Evolutionary conservation across 92 coral and sea anemone genomes (phyloP).

Genomic region (Paragorgia papillata): DNA sequence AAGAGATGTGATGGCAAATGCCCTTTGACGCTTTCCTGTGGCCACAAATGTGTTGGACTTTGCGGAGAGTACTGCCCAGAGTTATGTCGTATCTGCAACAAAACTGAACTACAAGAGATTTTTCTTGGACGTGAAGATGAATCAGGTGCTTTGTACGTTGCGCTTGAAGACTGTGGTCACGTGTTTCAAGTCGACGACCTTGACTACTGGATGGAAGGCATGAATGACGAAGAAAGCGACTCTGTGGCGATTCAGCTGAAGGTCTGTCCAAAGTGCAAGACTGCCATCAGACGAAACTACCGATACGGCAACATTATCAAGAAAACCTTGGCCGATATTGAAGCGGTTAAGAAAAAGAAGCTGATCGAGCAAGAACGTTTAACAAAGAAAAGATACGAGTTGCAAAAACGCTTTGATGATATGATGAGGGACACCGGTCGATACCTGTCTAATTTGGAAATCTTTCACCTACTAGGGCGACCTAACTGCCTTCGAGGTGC

Average conservation of each 20-base stretch:
- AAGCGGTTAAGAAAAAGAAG: constrained; percentile 37
- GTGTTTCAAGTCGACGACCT: constrained; percentile 55
- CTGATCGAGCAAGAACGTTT: constrained; percentile 2
- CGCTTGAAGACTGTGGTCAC: constrained; percentile 71
- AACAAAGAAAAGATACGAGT: background rate
- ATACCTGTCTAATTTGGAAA: background rate
- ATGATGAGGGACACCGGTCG: background rate
- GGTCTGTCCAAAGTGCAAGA: constrained; percentile 61
- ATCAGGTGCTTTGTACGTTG: constrained; percentile 47
- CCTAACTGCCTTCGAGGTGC: background rate
- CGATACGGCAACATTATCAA: constrained; percentile 63
- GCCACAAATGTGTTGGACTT: constrained; percentile 52
- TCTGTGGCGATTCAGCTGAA: constrained; percentile 31
- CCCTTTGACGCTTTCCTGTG: constrained; percentile 47
- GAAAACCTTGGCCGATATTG: constrained; percentile 46
- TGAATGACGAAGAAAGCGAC: constrained; percentile 10
- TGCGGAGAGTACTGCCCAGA: constrained; percentile 80
- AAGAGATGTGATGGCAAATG: constrained; percentile 61
- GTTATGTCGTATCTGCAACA: constrained; percentile 60
- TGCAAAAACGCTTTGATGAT: background rate
- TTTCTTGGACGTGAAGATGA: constrained; percentile 18
- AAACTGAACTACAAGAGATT: constrained; percentile 48
- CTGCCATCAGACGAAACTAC: constrained; percentile 50
- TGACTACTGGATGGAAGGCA: constrained; percentile 64
- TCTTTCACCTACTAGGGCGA: background rate